A percentile compares a stretch with the other conserved stretches of the same genome.
Evolutionary conservation across 2,113 vertebrate species (phyloP).

Genomic region (Sprattus sprattus): DNA sequence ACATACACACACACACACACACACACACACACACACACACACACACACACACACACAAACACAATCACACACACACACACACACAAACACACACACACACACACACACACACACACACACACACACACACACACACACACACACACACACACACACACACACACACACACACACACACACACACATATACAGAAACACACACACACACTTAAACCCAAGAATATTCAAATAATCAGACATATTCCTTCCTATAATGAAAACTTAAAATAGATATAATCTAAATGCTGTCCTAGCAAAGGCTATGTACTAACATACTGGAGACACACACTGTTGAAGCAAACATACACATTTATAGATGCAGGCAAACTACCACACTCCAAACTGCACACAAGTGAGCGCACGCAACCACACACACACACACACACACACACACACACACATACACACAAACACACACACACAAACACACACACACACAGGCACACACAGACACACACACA

Average conservation of each 20-base stretch:
- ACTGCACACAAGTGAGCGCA: background rate
- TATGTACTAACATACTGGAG: background rate
- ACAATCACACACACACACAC: slow-evolving; percentile 18
- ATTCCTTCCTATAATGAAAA: background rate
- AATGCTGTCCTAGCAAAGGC: background rate
- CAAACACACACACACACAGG: background rate
- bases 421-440: background rate
- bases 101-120: background rate
- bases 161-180: background rate
- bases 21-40: background rate
- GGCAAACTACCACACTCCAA: background rate
- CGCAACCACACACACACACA: background rate
- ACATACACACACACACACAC: background rate
- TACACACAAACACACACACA: background rate
- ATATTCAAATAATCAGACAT: background rate
- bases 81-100: slow-evolving; percentile 21
- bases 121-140: background rate
- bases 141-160: background rate
- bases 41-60: background rate
- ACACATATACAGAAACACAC: slow-evolving; percentile 27
- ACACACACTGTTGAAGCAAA: background rate
- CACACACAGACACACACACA: slow-evolving; percentile 26
- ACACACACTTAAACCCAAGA: background rate
- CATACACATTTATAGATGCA: slow-evolving; percentile 5
- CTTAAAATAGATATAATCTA: background rate